These are phyloP conservation scores for Leptopilina syphax DNA, from an alignment of 2,888 invertebrate genomes.

Conservation along the genomic window DNA sequence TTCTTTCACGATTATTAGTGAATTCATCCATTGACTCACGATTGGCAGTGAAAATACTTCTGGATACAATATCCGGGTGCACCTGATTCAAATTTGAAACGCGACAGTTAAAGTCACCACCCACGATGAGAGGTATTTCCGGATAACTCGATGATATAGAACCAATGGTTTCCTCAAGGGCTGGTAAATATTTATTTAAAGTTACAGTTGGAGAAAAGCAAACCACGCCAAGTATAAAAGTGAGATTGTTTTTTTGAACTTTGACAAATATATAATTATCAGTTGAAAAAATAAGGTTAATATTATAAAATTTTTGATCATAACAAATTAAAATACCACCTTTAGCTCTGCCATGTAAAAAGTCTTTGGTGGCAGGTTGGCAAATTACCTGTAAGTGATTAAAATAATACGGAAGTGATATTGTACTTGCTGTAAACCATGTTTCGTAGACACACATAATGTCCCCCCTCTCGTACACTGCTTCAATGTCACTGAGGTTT, in stretches of 20 bases:
- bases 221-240: neutral
- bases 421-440: neutral
- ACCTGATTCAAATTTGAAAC: neutral
- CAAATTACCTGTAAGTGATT: neutral
- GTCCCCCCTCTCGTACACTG: neutral
- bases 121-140: neutral
- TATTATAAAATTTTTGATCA: neutral
- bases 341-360: neutral
- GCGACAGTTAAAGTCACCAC: neutral
- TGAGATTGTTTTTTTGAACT: neutral
- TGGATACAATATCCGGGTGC: neutral
- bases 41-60: no score
- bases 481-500: neutral
- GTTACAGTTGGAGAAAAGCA: neutral
- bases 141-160: neutral
- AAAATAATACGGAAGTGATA: neutral
- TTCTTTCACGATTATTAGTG: no score
- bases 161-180: neutral
- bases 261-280: neutral
- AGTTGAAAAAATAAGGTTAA: neutral
- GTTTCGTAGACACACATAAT: neutral
- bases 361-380: neutral
- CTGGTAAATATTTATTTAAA: neutral
- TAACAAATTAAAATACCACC: neutral
- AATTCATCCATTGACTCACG: no score